Base-by-base conservation (phyloP, 2,113 vertebrate genomes). In the Calyptommatus sinebrachiatus region DNA sequence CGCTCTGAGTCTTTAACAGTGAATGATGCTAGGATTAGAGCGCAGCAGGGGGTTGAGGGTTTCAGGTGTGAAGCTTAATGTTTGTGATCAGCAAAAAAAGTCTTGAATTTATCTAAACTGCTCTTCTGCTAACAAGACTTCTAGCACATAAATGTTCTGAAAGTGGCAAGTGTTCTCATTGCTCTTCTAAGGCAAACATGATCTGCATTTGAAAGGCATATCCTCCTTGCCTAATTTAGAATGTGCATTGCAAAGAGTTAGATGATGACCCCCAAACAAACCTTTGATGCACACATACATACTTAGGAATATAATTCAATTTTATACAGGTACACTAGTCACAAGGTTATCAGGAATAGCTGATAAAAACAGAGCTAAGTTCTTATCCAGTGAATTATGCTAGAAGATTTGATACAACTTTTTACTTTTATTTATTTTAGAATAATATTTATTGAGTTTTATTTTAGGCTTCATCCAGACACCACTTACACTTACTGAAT, bases 11-110 rank as follows among this genome's bases (percentile, higher is more conserved):
- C 94, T 94, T 93, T 94, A 91, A 94, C 94, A 96, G 94, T 95
- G 95, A 97, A 97, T 97, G 95, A 95, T 94, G 95, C 95, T 95
- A 95, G 96, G 96, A 97, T 96, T 97, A 96, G 96, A 95, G 94
- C 95, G 86, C 95, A 93, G 95, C 96, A 84, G 96, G 95, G 94
- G 94, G 94, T 93, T 95, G 91, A 94, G 94, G 94, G 95, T 93
- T 97, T 97, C 96, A 96, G 95, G 96, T 97, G 96, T 96, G 95
- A 95, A 94, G 95, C 94, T 95, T 96, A 96, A 96, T 96, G 94
- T 96, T 95, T 95, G 94, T 94, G 95, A 96, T 96, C 94, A 96
- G 95, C 94, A 94, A 94, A 95, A 93, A 95, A 95, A 94, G 94
- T 95, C 95, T 96, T 94, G 95, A 95, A 96, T 96, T 95, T 95